Conservation (phyloP, 2,113 vertebrate genomes). For the Anoura caudifer region DNA sequence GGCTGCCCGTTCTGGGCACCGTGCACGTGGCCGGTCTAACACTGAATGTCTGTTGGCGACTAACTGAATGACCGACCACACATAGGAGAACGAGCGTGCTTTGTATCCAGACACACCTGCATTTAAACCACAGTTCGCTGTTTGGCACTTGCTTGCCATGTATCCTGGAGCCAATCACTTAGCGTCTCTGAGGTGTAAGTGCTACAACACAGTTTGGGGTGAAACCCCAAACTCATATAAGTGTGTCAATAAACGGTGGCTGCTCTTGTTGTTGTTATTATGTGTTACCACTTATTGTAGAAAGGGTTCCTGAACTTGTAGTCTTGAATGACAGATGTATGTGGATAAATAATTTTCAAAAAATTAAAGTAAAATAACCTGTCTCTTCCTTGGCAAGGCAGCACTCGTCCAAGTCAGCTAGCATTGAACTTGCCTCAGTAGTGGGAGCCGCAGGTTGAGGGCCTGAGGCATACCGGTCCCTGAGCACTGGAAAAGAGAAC, state of each 20-base stretch:
- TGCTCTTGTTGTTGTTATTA: not conserved
- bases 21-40: not conserved
- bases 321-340: not conserved
- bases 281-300: not conserved
- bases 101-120: not conserved
- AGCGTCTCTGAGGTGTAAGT: not conserved
- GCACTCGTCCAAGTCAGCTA: not conserved
- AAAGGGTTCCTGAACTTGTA: not conserved
- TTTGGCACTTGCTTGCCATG: not conserved
- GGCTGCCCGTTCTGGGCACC: not conserved
- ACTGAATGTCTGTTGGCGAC: not conserved
- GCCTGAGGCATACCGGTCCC: not conserved
- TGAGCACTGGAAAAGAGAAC: not conserved
- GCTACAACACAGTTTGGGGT: not conserved
- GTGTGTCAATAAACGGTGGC: not conserved
- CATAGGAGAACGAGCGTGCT: not conserved
- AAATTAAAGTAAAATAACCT: not conserved
- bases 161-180: not conserved
- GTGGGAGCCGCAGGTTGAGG: not conserved
- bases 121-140: not conserved
- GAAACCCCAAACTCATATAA: not conserved
- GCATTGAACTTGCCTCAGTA: not conserved
- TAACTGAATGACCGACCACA: not conserved
- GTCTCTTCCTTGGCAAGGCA: not conserved
- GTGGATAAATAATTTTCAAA: not conserved